phyloP scores from a whole-genome alignment of 2,113 vertebrate genomes.

The Cebidichthys violaceus region DNA sequence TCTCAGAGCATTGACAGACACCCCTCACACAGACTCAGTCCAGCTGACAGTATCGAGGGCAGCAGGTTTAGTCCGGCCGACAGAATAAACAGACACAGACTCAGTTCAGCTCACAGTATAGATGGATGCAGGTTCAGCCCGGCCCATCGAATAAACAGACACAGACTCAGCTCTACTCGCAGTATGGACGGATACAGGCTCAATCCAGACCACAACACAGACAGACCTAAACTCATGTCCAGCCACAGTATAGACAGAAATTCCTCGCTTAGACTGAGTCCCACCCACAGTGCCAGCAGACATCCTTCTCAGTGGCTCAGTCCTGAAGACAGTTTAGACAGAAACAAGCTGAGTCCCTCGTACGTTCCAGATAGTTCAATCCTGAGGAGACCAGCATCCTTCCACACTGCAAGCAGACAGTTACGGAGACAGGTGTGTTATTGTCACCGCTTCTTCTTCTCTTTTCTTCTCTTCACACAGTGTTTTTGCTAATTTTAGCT shows the following conservation, averaged over 20 bases:
- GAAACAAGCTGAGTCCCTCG: conserved; percentile 78
- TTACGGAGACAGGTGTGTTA: conserved; percentile 87
- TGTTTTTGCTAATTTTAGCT: conserved; percentile 31
- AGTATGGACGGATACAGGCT: conserved; percentile 76
- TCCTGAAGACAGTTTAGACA: conserved; percentile 76
- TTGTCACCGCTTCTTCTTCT: neutral
- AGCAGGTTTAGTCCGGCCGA: conserved; percentile 58
- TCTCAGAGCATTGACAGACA: conserved; percentile 68
- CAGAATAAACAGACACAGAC: conserved; percentile 57
- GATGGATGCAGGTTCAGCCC: conserved; percentile 72
- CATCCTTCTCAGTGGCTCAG: conserved; percentile 65
- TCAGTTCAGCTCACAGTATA: conserved; percentile 76
- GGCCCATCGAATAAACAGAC: conserved; percentile 52
- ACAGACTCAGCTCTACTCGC: conserved; percentile 75
- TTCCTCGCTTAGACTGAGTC: conserved; percentile 63
- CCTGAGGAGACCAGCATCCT: conserved; percentile 62
- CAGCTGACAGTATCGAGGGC: conserved; percentile 58
- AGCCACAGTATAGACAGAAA: conserved; percentile 75
- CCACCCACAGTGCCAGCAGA: conserved; percentile 44
- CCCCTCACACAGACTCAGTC: conserved; percentile 48
- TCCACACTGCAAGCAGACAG: conserved; percentile 79
- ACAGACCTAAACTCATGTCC: conserved; percentile 60
- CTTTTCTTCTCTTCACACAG: neutral
- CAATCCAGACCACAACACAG: conserved; percentile 39
- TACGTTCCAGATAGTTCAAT: conserved; percentile 72